Conservation (phyloP, 2,888 invertebrate species). For the Eupithecia subumbrata region DNA sequence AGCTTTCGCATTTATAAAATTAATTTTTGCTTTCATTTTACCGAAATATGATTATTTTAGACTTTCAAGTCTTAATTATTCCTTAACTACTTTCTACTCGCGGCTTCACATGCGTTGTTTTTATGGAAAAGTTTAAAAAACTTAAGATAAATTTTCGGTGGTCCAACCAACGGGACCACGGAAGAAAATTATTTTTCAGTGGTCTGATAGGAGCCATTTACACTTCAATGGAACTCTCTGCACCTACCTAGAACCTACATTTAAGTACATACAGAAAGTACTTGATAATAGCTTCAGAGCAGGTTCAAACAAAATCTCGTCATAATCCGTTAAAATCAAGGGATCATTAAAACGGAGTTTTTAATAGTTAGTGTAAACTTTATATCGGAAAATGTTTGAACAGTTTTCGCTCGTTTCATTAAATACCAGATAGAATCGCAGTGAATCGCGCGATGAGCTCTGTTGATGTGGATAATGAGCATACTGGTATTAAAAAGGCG, state of each 20-base stretch:
- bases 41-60: no score
- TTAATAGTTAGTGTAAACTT: neutral
- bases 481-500: neutral
- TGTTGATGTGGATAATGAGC: neutral
- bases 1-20: no score
- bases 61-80: no score
- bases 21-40: no score
- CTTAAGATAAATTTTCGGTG: no score
- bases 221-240: neutral
- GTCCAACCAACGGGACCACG: no score
- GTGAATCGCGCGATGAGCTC: neutral
- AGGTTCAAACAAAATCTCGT: neutral
- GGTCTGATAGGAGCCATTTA: neutral
- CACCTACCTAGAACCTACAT: neutral
- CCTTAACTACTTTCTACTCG: no score
- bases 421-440: neutral
- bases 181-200: no score
- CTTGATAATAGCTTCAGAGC: neutral
- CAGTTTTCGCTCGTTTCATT: neutral
- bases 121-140: no score
- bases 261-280: neutral
- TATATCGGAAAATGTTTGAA: neutral
- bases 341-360: neutral
- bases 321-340: neutral
- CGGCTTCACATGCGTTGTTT: no score